Base-by-base conservation (phyloP, 1,140 invertebrate genomes). In the Lordiphosa mommai region DNA sequence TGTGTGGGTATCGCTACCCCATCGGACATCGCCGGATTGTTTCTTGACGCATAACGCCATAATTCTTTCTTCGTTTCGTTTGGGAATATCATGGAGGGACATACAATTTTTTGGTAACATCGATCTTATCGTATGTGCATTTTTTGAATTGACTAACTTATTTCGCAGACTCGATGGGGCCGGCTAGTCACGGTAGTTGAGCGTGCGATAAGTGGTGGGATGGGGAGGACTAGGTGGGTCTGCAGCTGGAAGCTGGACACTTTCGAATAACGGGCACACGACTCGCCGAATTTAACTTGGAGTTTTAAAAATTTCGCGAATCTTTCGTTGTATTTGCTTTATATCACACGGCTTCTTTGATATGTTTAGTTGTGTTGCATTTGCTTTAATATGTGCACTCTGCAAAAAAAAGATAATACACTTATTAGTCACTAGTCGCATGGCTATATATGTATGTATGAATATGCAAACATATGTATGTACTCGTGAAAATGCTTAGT, bases 101-200 rank as follows among this genome's bases (percentile, higher is more conserved):
- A 88, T 88, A 67, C 86, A 88, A 72, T 88, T 74, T 87, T 80
- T 87, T 87, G 80, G 84, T 88, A 89, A 88, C 88, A 89, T 88
- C 73, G 80, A 88, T 87, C 58, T 73, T 88, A 89, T 69, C 79
- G 71, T 84, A 87, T 82, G 74, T 58, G 72, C 88, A 88, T 89
- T 87, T 88, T 89, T 82, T 71, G 69, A 72, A 52, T 65, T 63
- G 61, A 88, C 67, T 80, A 73, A 87, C 76, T 63, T 60, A 56
- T 51, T 67, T 61, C 43, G 61, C 70, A 56, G 76, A 61, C 74
- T 74, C 70, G 49, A 70, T 55, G 27, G 51, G 66, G 53, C 65
- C 66, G 71, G 57, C 57, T 71, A 63, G 76, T 84, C 61, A 74
- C 64, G 47, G 70, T 61, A 63, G 33, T 37, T 27, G 10, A 33